Percentiles rank a stretch among this genome's conserved stretches.
phyloP scores from a whole-genome alignment of 92 coral and sea anemone species.

The Epizoanthus fatuus region DNA sequence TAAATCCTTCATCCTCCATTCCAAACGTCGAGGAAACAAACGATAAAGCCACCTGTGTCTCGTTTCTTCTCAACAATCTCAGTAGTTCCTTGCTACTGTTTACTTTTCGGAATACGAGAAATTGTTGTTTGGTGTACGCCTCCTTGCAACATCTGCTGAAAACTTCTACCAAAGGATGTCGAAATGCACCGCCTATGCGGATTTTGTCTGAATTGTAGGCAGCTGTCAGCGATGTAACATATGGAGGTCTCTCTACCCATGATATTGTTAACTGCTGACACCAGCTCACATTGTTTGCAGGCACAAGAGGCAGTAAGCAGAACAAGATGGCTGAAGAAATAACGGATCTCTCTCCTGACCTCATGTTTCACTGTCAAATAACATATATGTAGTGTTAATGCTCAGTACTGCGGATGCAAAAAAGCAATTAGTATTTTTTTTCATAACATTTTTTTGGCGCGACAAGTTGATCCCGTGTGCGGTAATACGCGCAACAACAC shows the following conservation, averaged over 20 bases:
- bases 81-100: constrained; percentile 12
- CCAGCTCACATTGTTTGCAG: constrained; percentile 24
- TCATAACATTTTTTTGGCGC: too few species aligned
- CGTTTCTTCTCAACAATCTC: constrained; percentile 1
- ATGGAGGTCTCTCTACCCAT: constrained; percentile 26
- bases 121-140: neutral
- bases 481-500: too few species aligned
- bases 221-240: constrained; percentile 1
- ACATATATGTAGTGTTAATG: too few species aligned
- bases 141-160: constrained; percentile 9
- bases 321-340: neutral
- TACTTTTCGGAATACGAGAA: constrained; percentile 16
- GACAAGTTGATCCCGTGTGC: too few species aligned
- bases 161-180: constrained; percentile 21
- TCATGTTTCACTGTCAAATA: too few species aligned
- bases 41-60: constrained; percentile 26
- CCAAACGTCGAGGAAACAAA: neutral
- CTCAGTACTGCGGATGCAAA: too few species aligned
- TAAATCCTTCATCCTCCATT: neutral
- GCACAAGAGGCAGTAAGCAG: neutral
- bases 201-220: neutral
- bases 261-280: constrained; percentile 36
- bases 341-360: too few species aligned
- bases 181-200: constrained; percentile 17
- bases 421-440: too few species aligned